Base-by-base conservation (phyloP, 2,797 vertebrate genomes). In the Acestrorhynchus altus region DNA sequence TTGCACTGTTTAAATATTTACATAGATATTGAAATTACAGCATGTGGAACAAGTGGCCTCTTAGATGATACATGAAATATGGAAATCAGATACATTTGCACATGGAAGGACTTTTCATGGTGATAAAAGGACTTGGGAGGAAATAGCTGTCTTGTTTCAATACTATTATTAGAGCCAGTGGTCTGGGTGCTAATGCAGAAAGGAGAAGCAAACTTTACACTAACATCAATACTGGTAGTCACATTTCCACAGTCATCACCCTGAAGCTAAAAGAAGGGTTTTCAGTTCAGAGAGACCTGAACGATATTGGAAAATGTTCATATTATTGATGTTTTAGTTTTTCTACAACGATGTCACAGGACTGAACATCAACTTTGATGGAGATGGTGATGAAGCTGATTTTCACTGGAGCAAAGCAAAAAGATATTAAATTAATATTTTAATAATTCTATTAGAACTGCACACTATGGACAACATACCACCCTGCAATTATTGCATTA, bases 201-300 rank as follows among this genome's bases (percentile, higher is more conserved):
- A 16, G 82, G 83, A 88, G 81, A 65, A 87, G 86, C 88, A 84
- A 85, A 81, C 20, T 63, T 40, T 49, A 44, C 80, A 63, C 20
- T 39, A 26, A 47, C 61, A 78, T 15, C 22, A 57, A 49, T 12
- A 15, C 51, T 35, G 66, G 16, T 24, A 52, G 26, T 28, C 76
- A 59, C 73, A 74, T 31, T 26, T 42, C 49, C 18, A 44, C 40
- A 49, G 46, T 46, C 16, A 39, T 1, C 39, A 35, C 20, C 4
- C 47, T 46, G 1, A 13, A 60, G 13, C 22, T 40, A 64, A 44
- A 22, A 11, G 11, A 64, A 64, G 28, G 54, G 4, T 26, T 7
- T 24, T 15, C 1, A 6, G 8, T 35, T 52, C n/a, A 6, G 20
- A 18, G 51, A 52, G 8, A 9, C 0, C 46, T 49, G 46, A 15